phyloP scores from a whole-genome alignment of 2,888 invertebrate species.

The Liopterus haemorrhoidalis region DNA sequence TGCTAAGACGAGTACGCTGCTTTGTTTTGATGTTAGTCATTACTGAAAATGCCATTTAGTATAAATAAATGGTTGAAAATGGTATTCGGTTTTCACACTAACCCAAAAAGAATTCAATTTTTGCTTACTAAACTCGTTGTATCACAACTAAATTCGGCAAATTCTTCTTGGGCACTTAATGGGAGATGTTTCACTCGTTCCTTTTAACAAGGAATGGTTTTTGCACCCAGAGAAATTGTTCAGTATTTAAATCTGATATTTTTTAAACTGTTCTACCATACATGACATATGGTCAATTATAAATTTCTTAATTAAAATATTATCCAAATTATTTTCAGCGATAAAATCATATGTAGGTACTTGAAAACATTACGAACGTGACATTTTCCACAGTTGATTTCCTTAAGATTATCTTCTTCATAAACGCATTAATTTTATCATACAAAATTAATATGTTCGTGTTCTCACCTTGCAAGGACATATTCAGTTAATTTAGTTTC shows the following conservation, averaged over 20 bases:
- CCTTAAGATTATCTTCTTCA: conserved; percentile 4
- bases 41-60: conserved; percentile 6
- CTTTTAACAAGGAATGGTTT: conserved; percentile 5
- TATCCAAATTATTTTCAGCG: conserved; percentile 5
- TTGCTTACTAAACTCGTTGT: conserved; percentile 9
- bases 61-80: conserved; percentile 6
- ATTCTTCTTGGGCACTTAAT: conserved; percentile 5
- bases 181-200: conserved; percentile 7
- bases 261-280: conserved; percentile 7
- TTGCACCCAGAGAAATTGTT: conserved; percentile 8
- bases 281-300: conserved; percentile 5
- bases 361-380: conserved; percentile 2
- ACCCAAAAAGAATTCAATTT: conserved; percentile 5
- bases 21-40: conserved; percentile 8
- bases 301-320: conserved; percentile 3
- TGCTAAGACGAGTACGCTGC: conserved; percentile 6
- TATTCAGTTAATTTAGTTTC: conserved; percentile 6
- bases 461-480: conserved; percentile 8
- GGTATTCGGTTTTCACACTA: conserved; percentile 3
- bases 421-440: conserved; percentile 9
- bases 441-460: conserved; percentile 8
- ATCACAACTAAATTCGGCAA: conserved; percentile 3
- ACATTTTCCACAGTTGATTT: conserved; percentile 6
- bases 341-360: conserved; percentile 1
- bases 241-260: conserved; percentile 11